Conservation (phyloP, 2,113 vertebrate genomes). For the Typhlomys cinereus region DNA sequence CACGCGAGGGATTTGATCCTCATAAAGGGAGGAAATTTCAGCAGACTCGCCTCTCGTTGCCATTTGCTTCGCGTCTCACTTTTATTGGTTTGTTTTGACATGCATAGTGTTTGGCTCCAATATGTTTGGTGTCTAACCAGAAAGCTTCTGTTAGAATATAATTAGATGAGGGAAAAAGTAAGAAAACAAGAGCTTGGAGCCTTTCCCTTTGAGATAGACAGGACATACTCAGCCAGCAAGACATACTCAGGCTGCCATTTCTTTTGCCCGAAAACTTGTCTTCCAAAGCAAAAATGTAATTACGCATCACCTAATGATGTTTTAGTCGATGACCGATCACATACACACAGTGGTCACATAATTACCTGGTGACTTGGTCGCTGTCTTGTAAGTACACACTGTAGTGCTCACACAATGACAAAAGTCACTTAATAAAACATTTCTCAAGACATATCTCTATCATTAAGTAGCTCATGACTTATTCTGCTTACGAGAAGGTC, state of each 20-base stretch:
- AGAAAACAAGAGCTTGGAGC: conserved; percentile 44
- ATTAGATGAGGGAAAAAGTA: conserved; percentile 36
- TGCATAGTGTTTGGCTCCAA: conserved; percentile 12
- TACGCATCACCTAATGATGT: not conserved
- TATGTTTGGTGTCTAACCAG: conserved; percentile 48
- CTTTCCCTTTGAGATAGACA: conserved; percentile 14
- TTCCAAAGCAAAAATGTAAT: not conserved
- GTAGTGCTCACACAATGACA: not conserved
- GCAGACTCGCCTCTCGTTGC: not conserved
- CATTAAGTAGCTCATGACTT: not conserved
- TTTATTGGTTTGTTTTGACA: conserved; percentile 60
- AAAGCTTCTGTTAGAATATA: conserved; percentile 32
- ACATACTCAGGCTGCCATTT: not conserved
- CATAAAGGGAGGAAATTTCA: conserved; percentile 45
- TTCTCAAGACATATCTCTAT: not conserved
- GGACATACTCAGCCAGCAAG: not conserved
- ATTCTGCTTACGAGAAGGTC: not conserved
- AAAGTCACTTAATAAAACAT: not conserved
- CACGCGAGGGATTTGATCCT: conserved; percentile 4
- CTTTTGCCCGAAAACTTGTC: not conserved
- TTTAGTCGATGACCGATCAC: not conserved
- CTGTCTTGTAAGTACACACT: not conserved
- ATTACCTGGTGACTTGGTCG: not conserved
- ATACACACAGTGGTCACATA: not conserved
- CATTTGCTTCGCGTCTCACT: not conserved